Evolutionary conservation across 2,113 vertebrate species (phyloP).

Genomic region (Strix aluco): DNA sequence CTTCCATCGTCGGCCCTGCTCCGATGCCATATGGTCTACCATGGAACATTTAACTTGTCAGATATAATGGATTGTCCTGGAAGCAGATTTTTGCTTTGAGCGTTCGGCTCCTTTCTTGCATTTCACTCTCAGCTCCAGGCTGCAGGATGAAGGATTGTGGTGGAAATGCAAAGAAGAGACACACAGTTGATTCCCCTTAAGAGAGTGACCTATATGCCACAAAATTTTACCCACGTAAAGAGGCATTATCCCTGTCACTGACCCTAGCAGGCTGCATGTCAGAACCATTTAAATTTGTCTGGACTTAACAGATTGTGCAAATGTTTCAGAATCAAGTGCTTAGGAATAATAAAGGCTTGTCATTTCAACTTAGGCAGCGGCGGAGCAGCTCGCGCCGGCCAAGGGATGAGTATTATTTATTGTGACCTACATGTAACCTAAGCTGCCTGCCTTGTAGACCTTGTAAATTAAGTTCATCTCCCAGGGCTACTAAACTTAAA

Average conservation of each 20-base stretch:
- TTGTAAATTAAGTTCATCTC: conserved; percentile 35
- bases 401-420: conserved; percentile 56
- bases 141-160: conserved; percentile 79
- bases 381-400: background rate
- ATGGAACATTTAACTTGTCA: conserved; percentile 95
- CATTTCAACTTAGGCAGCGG: conserved; percentile 49
- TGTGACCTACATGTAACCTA: conserved; percentile 55
- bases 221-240: conserved; percentile 74
- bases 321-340: conserved; percentile 67
- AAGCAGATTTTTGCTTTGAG: conserved; percentile 89
- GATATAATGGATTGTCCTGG: conserved; percentile 91
- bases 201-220: conserved; percentile 79
- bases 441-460: conserved; percentile 41
- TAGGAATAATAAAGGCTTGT: conserved; percentile 65
- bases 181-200: conserved; percentile 73
- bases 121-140: conserved; percentile 80
- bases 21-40: conserved; percentile 87
- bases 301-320: conserved; percentile 73
- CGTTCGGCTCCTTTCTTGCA: conserved; percentile 79
- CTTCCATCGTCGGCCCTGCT: conserved; percentile 77
- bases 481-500: background rate
- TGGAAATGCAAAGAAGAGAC: conserved; percentile 69
- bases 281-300: conserved; percentile 74
- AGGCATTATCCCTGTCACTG: conserved; percentile 74
- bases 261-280: conserved; percentile 76